Percentiles rank a stretch among this genome's conserved stretches.
Conservation (phyloP, 2,113 vertebrate species). For the Oenanthe melanoleuca region DNA sequence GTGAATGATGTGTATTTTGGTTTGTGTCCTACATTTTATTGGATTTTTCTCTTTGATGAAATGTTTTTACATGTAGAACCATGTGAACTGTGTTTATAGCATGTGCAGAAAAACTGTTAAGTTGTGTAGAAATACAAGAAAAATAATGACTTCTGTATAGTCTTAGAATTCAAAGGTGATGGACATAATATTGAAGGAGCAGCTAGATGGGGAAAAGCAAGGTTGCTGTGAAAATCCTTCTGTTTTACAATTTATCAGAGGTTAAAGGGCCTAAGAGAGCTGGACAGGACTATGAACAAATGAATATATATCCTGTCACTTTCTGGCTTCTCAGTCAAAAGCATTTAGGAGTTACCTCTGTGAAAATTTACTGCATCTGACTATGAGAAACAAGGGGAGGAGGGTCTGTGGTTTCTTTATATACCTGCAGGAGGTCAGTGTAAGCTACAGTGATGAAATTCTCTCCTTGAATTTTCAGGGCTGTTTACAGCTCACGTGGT, state of each 20-base stretch:
- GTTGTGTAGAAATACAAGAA: not conserved
- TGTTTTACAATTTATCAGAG: not conserved
- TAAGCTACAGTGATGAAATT: not conserved
- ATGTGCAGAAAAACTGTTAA: not conserved
- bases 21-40: not conserved
- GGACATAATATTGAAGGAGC: not conserved
- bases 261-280: not conserved
- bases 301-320: not conserved
- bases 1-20: not conserved
- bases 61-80: not conserved
- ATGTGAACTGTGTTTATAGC: not conserved
- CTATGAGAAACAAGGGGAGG: not conserved
- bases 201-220: not conserved
- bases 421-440: conserved; percentile 7
- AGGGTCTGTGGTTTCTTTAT: conserved; percentile 13
- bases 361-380: not conserved
- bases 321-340: not conserved
- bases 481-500: not conserved
- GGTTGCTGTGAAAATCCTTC: not conserved
- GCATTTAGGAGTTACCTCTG: not conserved
- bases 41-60: not conserved
- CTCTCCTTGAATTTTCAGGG: not conserved
- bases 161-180: not conserved
- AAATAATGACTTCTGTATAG: not conserved
- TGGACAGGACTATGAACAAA: not conserved